Conservation (phyloP, 2,113 vertebrate species). For the Peromyscus maniculatus region DNA sequence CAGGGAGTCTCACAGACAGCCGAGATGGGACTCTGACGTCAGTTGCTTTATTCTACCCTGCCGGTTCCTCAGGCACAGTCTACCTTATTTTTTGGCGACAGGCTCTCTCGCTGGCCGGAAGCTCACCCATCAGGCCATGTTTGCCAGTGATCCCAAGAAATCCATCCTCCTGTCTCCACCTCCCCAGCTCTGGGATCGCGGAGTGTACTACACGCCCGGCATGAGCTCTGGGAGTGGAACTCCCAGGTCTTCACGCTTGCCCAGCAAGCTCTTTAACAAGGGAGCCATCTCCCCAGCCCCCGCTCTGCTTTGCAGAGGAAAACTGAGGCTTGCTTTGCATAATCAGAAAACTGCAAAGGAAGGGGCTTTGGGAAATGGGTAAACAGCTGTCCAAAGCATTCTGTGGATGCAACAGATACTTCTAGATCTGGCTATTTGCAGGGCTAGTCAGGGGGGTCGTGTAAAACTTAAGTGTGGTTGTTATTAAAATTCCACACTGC, state of each 20-base stretch:
- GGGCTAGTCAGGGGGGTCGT: constrained; percentile 39
- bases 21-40: not conserved
- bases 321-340: constrained; percentile 6
- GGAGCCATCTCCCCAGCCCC: not conserved
- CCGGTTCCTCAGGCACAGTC: not conserved
- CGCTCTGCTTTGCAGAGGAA: not conserved
- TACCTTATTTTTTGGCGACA: not conserved
- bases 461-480: not conserved
- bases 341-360: constrained; percentile 12
- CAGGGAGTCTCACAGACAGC: not conserved
- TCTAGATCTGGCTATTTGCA: constrained; percentile 30
- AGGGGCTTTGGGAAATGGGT: not conserved
- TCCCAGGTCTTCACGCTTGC: not conserved
- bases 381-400: constrained; percentile 59
- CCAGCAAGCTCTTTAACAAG: not conserved
- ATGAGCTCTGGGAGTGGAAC: not conserved
- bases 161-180: not conserved
- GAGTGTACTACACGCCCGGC: not conserved
- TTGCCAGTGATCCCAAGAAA: not conserved
- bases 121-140: not conserved
- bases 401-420: constrained; percentile 31
- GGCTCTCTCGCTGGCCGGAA: not conserved
- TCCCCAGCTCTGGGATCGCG: not conserved
- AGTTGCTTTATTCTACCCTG: not conserved
- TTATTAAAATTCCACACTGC: constrained; percentile 26